These are phyloP conservation scores for Seriola quinqueradiata DNA, from an alignment of 2,113 vertebrate species.

Conservation along the genomic window DNA sequence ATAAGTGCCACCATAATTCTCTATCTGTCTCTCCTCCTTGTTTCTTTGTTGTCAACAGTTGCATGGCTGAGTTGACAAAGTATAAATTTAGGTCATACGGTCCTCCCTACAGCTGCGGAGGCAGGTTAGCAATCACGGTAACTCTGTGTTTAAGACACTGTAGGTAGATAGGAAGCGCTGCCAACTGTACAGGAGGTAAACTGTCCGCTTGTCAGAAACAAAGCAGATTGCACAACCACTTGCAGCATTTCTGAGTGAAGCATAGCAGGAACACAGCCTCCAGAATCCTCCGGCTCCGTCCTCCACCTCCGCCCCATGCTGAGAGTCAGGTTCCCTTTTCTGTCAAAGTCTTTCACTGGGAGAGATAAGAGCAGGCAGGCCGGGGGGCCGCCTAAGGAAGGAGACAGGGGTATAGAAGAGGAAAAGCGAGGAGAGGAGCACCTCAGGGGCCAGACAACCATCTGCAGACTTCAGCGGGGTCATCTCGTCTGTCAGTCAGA, in stretches of 20 bases:
- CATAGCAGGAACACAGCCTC: constrained; percentile 47
- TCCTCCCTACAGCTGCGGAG: not conserved
- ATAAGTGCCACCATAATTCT: constrained; percentile 42
- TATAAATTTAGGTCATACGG: constrained; percentile 19
- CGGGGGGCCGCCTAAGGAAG: constrained; percentile 49
- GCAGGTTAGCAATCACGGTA: constrained; percentile 13
- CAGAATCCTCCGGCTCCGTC: constrained; percentile 53
- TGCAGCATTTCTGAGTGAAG: constrained; percentile 39
- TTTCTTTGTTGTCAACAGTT: constrained; percentile 35
- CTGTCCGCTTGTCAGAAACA: constrained; percentile 49
- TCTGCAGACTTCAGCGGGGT: constrained; percentile 70
- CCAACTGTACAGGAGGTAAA: constrained; percentile 26
- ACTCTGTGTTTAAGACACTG: constrained; percentile 13
- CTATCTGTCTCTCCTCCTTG: constrained; percentile 18
- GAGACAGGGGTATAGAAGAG: constrained; percentile 44
- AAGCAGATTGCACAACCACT: constrained; percentile 58
- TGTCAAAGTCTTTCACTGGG: constrained; percentile 77
- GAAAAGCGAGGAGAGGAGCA: constrained; percentile 60
- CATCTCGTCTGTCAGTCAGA: constrained; percentile 76
- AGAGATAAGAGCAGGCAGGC: constrained; percentile 77
- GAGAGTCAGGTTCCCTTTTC: constrained; percentile 81
- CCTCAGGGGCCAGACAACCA: constrained; percentile 74
- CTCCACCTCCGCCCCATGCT: constrained; percentile 66
- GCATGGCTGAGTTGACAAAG: constrained; percentile 31
- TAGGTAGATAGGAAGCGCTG: constrained; percentile 9